Base-by-base conservation (phyloP, 2,113 vertebrate species). In the Mormoops blainvillei region DNA sequence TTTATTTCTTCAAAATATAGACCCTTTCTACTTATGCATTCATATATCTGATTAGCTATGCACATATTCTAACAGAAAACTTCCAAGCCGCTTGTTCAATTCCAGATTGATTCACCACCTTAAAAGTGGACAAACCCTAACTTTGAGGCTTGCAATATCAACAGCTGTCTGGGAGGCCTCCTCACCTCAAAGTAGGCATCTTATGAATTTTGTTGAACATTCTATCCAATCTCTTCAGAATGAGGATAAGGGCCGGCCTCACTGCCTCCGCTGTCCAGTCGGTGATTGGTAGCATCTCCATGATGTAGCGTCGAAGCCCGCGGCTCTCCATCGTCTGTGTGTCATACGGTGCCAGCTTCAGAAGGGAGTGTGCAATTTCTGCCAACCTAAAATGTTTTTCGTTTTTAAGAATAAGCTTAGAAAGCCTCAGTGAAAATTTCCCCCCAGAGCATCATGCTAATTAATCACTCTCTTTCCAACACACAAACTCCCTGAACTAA, bases 121-220 rank as follows among this genome's bases (percentile, higher is more conserved):
- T 85, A 63, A 92, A 54, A 94, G 93, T 19, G 76, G 81, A 95
- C 92, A 97, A 97, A 97, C 97, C 96, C 96, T 96, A 97, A 97
- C 94, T 97, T 96, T 94, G 98, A 98, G 96, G 94, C 96, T 97
- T 96, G 93, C 76, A 96, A 96, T 96, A 97, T 50, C 97, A 98
- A 96, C 97, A 97, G 98, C 0, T 38, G 96, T 96, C 88, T 73
- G 68, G 89, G 82, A 50, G 74, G 97, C 95, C 90, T 91, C 96
- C 99, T 99, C 98, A 99, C 99, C 99, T 99, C 99, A 99, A 97
- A 97, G 99, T 99, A 80, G 99, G 99, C 99, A 99, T 99, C 98
- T 99, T 99, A 98, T 99, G 99, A 98, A 99, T 99, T 98, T 99
- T 99, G 99, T 99, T 99, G 99, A 99, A 99, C 99, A 99, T 99